Conservation (phyloP, 2,888 invertebrate genomes). For the Resseliella maxima region DNA sequence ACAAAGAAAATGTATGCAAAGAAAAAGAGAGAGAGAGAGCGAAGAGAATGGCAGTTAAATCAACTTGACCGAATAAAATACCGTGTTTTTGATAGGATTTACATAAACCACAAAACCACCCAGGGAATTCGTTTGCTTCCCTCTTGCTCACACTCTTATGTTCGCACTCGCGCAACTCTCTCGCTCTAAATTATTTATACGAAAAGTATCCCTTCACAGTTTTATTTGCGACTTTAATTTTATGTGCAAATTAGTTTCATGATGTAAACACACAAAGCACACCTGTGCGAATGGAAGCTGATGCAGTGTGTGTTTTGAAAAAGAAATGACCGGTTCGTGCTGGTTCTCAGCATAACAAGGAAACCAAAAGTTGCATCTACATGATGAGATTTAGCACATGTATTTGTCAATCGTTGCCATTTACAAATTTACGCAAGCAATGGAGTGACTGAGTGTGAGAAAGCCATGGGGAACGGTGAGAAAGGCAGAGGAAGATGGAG, state of each 20-base stretch:
- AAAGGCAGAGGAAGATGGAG: neutral
- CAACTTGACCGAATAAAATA: neutral
- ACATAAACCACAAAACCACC: neutral
- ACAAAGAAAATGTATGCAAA: too few relatives aligned
- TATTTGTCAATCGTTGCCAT: conserved; percentile 23
- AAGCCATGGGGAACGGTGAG: neutral
- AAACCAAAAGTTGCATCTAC: neutral
- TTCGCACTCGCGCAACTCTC: too few relatives aligned
- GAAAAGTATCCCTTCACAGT: neutral
- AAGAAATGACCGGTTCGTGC: neutral
- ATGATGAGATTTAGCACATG: neutral
- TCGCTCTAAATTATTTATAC: neutral
- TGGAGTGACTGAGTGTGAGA: neutral
- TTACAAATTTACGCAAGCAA: conserved; percentile 1
- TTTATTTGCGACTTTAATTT: neutral
- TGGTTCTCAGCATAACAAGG: neutral
- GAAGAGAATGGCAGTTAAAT: neutral
- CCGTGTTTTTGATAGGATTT: neutral
- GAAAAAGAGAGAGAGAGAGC: neutral
- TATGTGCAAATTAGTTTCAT: neutral
- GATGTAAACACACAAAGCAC: neutral
- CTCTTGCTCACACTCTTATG: too few relatives aligned
- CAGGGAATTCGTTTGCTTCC: neutral
- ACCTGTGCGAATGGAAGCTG: neutral
- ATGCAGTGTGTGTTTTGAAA: neutral